These are phyloP conservation scores for Phymanthus crucifer DNA, from an alignment of 92 coral and sea anemone species.

Conservation along the genomic window DNA sequence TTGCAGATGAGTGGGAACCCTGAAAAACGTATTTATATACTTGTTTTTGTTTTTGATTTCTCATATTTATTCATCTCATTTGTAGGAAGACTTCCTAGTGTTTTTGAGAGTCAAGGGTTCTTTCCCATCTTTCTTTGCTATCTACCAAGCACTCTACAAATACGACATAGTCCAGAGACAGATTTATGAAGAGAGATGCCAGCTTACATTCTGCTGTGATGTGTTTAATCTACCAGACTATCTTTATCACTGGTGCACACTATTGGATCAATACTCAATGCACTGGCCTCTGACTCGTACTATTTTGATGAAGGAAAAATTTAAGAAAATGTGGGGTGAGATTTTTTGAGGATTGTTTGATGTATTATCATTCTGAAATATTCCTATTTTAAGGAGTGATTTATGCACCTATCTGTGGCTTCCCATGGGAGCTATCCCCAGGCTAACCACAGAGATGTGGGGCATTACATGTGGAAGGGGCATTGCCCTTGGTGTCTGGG, in stretches of 20 bases:
- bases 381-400: too few species aligned
- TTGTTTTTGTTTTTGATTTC: not conserved
- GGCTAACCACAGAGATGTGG: too few species aligned
- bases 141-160: conserved; percentile 72
- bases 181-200: conserved; percentile 38
- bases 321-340: conserved; percentile 89
- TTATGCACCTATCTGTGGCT: too few species aligned
- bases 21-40: too few species aligned
- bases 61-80: not conserved
- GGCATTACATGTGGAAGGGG: too few species aligned
- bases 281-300: not conserved
- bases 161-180: conserved; percentile 67
- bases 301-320: conserved; percentile 20
- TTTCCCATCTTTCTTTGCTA: conserved; percentile 53
- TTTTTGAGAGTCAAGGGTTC: conserved; percentile 50
- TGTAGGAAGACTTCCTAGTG: not conserved
- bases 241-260: conserved; percentile 78
- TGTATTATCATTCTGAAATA: too few species aligned
- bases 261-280: conserved; percentile 16
- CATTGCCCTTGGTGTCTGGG: too few species aligned
- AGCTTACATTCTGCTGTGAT: not conserved
- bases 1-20: too few species aligned
- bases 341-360: not conserved
- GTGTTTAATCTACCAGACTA: conserved; percentile 64
- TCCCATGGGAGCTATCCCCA: too few species aligned